Evolutionary conservation across 2,113 vertebrate species (phyloP), one percentile per base, ranked within the genome.

Genomic region (Todiramphus chloris): DNA sequence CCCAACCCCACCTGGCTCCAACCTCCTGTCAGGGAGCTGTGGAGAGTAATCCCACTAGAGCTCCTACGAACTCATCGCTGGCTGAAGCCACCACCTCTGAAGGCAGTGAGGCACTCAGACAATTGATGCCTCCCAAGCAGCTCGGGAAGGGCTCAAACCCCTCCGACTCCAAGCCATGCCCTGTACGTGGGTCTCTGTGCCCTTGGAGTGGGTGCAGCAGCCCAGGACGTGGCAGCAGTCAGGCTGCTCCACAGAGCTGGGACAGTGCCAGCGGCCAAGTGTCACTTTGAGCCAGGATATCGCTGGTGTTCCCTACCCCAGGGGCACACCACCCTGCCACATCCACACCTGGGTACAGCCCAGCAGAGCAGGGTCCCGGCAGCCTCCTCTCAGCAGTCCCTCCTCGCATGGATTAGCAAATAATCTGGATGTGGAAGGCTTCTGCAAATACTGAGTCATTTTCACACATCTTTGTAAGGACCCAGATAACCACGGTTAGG

Each of bases 401-500:
- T 46, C 14, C 66, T 86, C 48, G 46, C 21, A 41, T 16, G 84
- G 77, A 74, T 93, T 35, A 87, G 90, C 70, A 79, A 46, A 90
- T 48, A 53, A 58, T 31, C 82, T 64, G 82, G 67, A 75, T 8
- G 10, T 16, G 70, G 85, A 91, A 79, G 48, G 62, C 35, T 95
- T 94, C 92, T 91, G 90, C 79, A 90, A 95, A 94, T 21, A 93
- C 43, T 16, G 85, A 95, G 66, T 91, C 88, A 92, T 24, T 79
- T 67, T 51, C 78, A 72, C 30, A 48, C n/a, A 64, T 3, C 11
- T 41, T 27, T 67, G 35, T 30, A 48, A 48, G 33, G 35, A 67
- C 66, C n/a, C 11, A 63, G 87, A 95, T 87, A 94, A 90, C 56
- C 69, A 9, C 6, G 1, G 82, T 87, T 91, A 91, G 12, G 33